Evolutionary conservation across 1,140 invertebrate genomes (phyloP), one percentile per base, ranked within the genome.

Genomic region (Sinella curviseta): DNA sequence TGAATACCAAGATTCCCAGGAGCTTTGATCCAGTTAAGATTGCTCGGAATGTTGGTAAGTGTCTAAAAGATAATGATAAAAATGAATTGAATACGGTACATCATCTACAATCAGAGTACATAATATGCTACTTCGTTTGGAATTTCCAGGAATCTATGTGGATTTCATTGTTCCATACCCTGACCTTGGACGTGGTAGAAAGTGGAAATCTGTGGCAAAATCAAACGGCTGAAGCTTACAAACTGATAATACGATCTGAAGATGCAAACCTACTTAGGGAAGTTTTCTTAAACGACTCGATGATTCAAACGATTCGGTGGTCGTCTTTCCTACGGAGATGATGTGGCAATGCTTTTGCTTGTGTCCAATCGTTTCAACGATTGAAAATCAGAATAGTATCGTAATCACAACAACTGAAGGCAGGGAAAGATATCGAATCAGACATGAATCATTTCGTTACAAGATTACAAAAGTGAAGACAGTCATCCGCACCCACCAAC

Each of bases 11-110:
- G 12, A 77, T 73, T n/a, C 60, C 77, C n/a, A 28, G 48, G n/a
- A 67, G 54, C 26, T 81, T 81, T 57, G 79, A 80, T 36, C 80
- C 80, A 0, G 78, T 81, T 78, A 76, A 77, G 30, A 78, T 80
- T 39, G 80, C 78, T 33, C 78, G 77, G 28, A 34, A 70, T 16
- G 60, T 77, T 31, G 70, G 82, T 83, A 81, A 76, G 33, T 36
- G 28, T 28, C 8, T 30, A 28, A 31, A 14, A n/a, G 14, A 73
- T 33, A 16, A 2, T 60, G 24, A 60, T 60, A n/a, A n/a, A n/a
- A n/a, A n/a, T n/a, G n/a, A n/a, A n/a, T n/a, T n/a, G n/a, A n/a
- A n/a, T n/a, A 20, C 20, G 20, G 39, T 48, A 12, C 39, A 48
- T n/a, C n/a, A n/a, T n/a, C n/a, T n/a, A n/a, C n/a, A n/a, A n/a